These are phyloP conservation scores for Gymnothorax reevesii DNA, from an alignment of 2,797 vertebrate species.

Conservation along the genomic window DNA sequence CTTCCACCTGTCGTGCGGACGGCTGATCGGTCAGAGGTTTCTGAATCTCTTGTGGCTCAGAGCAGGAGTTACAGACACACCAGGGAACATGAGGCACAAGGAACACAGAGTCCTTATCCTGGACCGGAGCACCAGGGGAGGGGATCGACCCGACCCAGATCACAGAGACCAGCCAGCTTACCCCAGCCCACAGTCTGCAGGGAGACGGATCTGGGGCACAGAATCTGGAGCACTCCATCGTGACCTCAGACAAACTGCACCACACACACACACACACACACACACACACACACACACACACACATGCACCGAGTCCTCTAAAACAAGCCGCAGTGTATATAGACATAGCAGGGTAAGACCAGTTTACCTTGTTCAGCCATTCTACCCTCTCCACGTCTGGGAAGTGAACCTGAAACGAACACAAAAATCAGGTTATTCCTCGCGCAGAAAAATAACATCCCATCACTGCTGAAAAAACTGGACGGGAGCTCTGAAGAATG, in stretches of 20 bases:
- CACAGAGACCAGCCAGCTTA: slow-evolving; percentile 40
- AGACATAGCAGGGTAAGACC: too few relatives aligned
- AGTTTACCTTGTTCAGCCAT: slow-evolving; percentile 95
- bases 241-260: neutral
- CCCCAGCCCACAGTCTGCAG: neutral
- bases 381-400: slow-evolving; percentile 96
- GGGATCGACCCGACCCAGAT: neutral
- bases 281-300: neutral
- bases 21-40: neutral
- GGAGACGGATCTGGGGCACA: neutral
- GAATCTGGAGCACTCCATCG: neutral
- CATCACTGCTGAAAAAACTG: too few relatives aligned
- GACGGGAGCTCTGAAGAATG: too few relatives aligned
- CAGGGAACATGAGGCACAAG: neutral
- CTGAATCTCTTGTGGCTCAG: neutral
- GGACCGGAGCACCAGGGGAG: neutral
- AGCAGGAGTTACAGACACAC: neutral
- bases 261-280: slow-evolving; percentile 20
- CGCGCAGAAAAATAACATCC: neutral
- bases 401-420: slow-evolving; percentile 86
- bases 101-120: neutral
- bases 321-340: neutral
- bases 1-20: neutral
- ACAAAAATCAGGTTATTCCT: neutral
- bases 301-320: neutral